Evolutionary conservation across 2,888 invertebrate species (phyloP), one percentile per base, ranked within the genome.

Genomic region (Drosophila mulleri): DNA sequence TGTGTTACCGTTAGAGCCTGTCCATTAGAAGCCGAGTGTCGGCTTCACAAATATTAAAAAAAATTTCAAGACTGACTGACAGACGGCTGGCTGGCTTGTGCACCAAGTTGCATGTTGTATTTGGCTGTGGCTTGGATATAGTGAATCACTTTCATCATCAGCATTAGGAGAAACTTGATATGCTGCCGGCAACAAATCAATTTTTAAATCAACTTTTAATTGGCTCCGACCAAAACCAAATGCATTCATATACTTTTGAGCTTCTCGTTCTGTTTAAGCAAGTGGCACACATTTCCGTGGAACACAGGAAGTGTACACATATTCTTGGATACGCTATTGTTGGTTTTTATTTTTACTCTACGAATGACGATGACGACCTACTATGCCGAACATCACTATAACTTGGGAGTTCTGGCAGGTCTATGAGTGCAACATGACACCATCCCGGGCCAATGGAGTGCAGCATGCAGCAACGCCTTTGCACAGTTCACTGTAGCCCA

Each of bases 131-230:
- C 63, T 73, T 63, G 70, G 70, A 77, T 78, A 80, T 72, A 84
- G 47, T 71, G 75, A 88, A 88, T 87, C 88, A 88, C 89, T 88
- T 88, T 88, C 87, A 84, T 88, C 87, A 53, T 53, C 53, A 53
- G 37, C 71, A 53, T 56, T 53, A 37, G 56, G 57, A 71, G 75
- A 75, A 75, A 75, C 75, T 71, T 66, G 66, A 75, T 75, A 67
- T 60, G 54, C 47, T 72, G 64, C 16, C 52, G 20, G 56, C 65
- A 59, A 44, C 62, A 70, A 66, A 75, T 66, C 70, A 65, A 75
- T 66, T 75, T 62, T 50, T 32, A 75, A 75, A 59, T 75, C 70
- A 59, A 44, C 59, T 70, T 57, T 62, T 52, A 75, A 75, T 75
- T 63, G 62, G 61, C 50, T 69, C 41, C 61, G 66, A 69, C 37